phyloP scores from a whole-genome alignment of 2,888 invertebrate species.

The Acanthosepion pharaonis region DNA sequence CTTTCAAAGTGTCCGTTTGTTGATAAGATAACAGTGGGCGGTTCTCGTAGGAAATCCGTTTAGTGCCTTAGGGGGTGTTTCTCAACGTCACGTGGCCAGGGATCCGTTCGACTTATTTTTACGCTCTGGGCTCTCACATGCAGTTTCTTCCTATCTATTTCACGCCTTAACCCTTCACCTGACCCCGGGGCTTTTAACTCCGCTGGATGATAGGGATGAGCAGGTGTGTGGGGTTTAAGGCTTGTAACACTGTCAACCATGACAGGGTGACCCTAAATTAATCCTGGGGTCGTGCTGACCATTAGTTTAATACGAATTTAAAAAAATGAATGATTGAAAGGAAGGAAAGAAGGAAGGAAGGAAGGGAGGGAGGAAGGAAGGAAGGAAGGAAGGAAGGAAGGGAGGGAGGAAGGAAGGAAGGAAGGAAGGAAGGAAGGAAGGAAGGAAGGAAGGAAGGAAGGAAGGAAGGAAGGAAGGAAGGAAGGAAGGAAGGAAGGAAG shows the following conservation, averaged over 20 bases:
- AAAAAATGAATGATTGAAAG: too few species aligned
- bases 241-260: neutral
- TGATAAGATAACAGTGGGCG: neutral
- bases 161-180: neutral
- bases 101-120: constrained; percentile 6
- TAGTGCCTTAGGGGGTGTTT: neutral
- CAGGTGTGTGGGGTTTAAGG: neutral
- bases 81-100: constrained; percentile 5
- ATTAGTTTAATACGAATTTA: neutral
- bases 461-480: too few species aligned
- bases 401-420: too few species aligned
- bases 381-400: too few species aligned
- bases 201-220: neutral
- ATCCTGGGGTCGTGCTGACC: neutral
- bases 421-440: too few species aligned
- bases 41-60: neutral
- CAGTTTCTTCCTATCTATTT: neutral
- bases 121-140: neutral
- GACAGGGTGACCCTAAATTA: neutral
- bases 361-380: too few species aligned
- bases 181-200: neutral
- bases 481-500: too few species aligned
- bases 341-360: too few species aligned
- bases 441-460: too few species aligned
- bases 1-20: too few species aligned